A percentile compares a stretch with the other conserved stretches of the same genome.
These are phyloP conservation scores for Erpobdella octoculata DNA, from an alignment of 2,888 invertebrate species.

Conservation along the genomic window DNA sequence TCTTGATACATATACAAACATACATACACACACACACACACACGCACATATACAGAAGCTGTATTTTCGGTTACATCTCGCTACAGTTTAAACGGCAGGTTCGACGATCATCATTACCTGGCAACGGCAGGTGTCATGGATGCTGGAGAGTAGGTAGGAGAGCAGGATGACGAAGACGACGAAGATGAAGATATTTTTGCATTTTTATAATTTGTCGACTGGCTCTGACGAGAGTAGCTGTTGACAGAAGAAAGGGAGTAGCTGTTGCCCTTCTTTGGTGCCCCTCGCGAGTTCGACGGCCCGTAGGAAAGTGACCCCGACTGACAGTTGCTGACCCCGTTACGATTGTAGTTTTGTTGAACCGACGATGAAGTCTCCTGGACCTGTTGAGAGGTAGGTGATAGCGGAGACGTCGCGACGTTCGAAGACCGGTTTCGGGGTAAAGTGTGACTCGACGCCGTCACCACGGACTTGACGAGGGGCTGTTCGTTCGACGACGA, in stretches of 20 bases:
- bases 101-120: too few relatives aligned
- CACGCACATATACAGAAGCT: too few relatives aligned
- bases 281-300: too few relatives aligned
- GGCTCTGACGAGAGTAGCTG: not conserved
- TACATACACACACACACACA: too few relatives aligned
- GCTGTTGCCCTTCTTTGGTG: not conserved
- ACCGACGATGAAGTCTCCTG: not conserved
- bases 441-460: not conserved
- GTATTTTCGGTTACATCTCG: too few relatives aligned
- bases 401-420: not conserved
- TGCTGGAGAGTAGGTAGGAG: not conserved
- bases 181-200: not conserved
- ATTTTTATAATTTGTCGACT: not conserved
- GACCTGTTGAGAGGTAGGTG: not conserved
- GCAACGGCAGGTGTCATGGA: conserved; percentile 4
- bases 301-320: too few relatives aligned
- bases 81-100: too few relatives aligned
- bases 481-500: too few relatives aligned
- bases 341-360: not conserved
- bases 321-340: not conserved
- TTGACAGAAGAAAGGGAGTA: not conserved
- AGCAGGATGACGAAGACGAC: not conserved
- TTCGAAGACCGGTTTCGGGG: conserved; percentile 1
- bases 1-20: too few relatives aligned
- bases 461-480: not conserved